Conservation (phyloP, 2,888 invertebrate species). For the Mythimna vitellina region DNA sequence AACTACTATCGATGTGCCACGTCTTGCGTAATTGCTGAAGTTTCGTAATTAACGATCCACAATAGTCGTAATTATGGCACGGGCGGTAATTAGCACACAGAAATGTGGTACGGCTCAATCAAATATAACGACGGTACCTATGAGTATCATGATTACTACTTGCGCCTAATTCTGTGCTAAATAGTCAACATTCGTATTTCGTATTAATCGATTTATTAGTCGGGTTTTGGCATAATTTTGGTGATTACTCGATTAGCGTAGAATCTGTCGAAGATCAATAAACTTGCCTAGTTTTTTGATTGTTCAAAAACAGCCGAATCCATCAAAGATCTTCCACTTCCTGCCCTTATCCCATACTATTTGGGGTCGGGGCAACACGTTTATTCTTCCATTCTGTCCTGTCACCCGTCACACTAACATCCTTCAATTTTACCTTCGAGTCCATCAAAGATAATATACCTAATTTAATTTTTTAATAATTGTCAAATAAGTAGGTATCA, state of each 20-base stretch:
- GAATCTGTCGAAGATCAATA: background rate
- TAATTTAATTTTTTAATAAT: background rate
- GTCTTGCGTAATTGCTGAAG: slow-evolving; percentile 53
- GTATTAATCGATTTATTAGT: slow-evolving; percentile 30
- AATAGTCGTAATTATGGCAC: slow-evolving; percentile 53
- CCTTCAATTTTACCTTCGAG: no score
- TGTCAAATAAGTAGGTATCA: background rate
- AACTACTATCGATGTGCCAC: slow-evolving; percentile 38
- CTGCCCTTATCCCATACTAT: no score
- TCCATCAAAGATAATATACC: no score
- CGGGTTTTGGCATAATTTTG: slow-evolving; percentile 21
- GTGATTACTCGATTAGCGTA: slow-evolving; percentile 17
- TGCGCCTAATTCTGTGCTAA: slow-evolving; percentile 43
- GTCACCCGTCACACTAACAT: no score
- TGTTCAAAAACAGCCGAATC: no score
- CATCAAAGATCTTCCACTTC: no score
- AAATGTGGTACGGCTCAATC: slow-evolving; percentile 62
- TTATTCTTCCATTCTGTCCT: no score
- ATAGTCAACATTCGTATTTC: slow-evolving; percentile 14
- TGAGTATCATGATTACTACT: slow-evolving; percentile 48
- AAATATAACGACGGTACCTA: slow-evolving; percentile 59
- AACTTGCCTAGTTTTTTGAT: background rate
- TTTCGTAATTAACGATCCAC: slow-evolving; percentile 54
- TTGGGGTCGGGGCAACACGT: no score
- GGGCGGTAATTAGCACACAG: slow-evolving; percentile 63